A percentile compares a stretch with the other conserved stretches of the same genome.
Evolutionary conservation across 2,113 vertebrate species (phyloP).

Genomic region (Pongo pygmaeus): DNA sequence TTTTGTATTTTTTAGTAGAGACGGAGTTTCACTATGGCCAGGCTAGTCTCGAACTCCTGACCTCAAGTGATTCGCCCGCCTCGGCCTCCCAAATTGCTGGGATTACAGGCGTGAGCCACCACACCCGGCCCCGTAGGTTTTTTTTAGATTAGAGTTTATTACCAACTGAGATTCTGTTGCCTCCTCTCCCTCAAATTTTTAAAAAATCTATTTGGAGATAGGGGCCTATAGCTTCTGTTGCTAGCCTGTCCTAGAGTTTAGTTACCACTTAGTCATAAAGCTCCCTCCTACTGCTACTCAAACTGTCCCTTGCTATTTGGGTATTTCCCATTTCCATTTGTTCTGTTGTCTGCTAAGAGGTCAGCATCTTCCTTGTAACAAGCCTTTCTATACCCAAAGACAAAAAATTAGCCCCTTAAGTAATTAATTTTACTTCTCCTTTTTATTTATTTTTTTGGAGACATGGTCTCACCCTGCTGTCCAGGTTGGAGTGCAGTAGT

Average conservation of each 20-base stretch:
- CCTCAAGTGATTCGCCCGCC: background rate
- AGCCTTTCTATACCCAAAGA: conserved; percentile 74
- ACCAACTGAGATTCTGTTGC: conserved; percentile 44
- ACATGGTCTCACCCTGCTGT: no score
- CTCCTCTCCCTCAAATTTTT: background rate
- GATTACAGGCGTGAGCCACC: background rate
- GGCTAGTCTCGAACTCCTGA: background rate
- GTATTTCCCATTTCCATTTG: conserved; percentile 61
- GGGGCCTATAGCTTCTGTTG: background rate
- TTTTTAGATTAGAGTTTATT: conserved; percentile 30
- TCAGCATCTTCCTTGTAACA: conserved; percentile 78
- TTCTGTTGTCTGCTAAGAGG: conserved; percentile 79
- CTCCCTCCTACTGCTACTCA: background rate
- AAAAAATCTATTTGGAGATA: background rate
- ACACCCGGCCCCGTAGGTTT: background rate
- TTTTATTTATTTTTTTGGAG: no score
- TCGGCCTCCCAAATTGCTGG: background rate
- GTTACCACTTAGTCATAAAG: background rate
- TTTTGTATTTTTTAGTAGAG: background rate
- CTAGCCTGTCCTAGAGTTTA: background rate
- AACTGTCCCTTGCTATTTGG: background rate
- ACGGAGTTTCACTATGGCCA: background rate
- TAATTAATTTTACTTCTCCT: conserved; percentile 3
- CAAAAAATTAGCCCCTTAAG: conserved; percentile 54
- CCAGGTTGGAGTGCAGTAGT: no score